Percentiles rank a stretch among this genome's conserved stretches.
These are phyloP conservation scores for Deilephila elpenor DNA, from an alignment of 2,888 invertebrate genomes.

Conservation along the genomic window DNA sequence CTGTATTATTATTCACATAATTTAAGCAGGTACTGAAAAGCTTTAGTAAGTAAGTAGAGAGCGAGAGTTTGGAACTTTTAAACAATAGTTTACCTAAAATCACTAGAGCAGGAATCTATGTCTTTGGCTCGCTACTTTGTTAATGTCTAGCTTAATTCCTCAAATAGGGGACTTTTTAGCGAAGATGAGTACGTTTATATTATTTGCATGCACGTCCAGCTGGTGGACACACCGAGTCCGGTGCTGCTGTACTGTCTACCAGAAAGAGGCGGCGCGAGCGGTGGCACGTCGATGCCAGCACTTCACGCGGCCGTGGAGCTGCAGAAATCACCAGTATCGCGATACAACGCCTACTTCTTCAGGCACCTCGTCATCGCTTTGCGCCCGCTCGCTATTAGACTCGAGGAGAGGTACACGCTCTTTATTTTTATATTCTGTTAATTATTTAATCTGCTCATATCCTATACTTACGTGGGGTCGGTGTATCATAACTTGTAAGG, in stretches of 20 bases:
- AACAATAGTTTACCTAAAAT: no score
- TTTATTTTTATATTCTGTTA: conserved; percentile 37
- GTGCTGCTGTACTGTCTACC: conserved; percentile 91
- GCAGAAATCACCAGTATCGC: conserved; percentile 86
- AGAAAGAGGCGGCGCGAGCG: conserved; percentile 66
- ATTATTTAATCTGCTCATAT: not conserved
- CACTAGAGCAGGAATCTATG: no score
- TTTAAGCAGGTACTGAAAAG: no score
- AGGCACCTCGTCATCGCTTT: conserved; percentile 93
- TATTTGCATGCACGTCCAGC: conserved; percentile 74
- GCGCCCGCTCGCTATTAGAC: conserved; percentile 91
- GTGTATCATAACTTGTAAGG: no score
- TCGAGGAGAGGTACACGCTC: conserved; percentile 89
- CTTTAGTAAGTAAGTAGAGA: not conserved
- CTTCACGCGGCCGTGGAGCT: conserved; percentile 92
- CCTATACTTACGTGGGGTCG: not conserved
- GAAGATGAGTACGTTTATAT: no score
- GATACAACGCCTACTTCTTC: conserved; percentile 94
- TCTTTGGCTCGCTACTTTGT: no score
- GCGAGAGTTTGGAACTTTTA: no score
- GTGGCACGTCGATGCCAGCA: conserved; percentile 85
- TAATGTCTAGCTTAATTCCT: no score
- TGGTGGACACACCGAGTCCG: conserved; percentile 93
- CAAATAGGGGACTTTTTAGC: no score
- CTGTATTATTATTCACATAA: not conserved